Evolutionary conservation across 2,888 invertebrate genomes (phyloP), one percentile per base, ranked within the genome.

Genomic region (Hydroisotoma schaefferi): DNA sequence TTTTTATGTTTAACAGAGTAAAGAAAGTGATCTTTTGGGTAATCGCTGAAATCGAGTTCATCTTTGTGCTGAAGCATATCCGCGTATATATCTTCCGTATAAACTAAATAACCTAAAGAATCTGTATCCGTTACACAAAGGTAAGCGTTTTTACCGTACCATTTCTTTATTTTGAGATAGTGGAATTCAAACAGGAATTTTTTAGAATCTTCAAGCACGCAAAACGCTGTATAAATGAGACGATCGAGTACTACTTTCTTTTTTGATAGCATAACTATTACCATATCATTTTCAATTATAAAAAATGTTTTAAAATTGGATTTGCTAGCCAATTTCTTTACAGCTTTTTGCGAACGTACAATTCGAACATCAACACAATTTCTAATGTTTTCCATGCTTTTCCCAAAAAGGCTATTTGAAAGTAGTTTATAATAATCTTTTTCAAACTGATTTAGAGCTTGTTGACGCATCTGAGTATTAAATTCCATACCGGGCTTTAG

Each of bases 1-100:
- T 72, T 72, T 48, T 69, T 67, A 55, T 72, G 69, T 27, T 37
- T 15, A 1, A 8, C 3, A 8, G 58, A 55, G 22, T 60, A 64
- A 3, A 57, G 29, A 1, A 8, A 2, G 29, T 64, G 58, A 23
- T 53, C 26, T 3, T 10, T 18, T 33, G 55, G 46, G 46, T 70
- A 70, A 57, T 68, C 60, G 5, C 33, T 38, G 6, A 55, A 56
- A 20, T 67, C 65, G 44, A 63, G 67, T 25, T 52, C 23, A 12
- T 56, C 12, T 23, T 29, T 38, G 1, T 54, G 38, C 1, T 2
- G 3, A 23, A 38, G 1, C 25, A 65, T 18, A 51, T 61, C 56
- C 25, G 28, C 20, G 51, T 61, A 62, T 2, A 69, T 18, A 48
- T 63, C 57, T 22, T 59, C 29, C n/a, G 56, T 61, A 18, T 52